Evolutionary conservation across 2,888 invertebrate species (phyloP), one percentile per base, ranked within the genome.

Genomic region (Drosophila setosimentum): DNA sequence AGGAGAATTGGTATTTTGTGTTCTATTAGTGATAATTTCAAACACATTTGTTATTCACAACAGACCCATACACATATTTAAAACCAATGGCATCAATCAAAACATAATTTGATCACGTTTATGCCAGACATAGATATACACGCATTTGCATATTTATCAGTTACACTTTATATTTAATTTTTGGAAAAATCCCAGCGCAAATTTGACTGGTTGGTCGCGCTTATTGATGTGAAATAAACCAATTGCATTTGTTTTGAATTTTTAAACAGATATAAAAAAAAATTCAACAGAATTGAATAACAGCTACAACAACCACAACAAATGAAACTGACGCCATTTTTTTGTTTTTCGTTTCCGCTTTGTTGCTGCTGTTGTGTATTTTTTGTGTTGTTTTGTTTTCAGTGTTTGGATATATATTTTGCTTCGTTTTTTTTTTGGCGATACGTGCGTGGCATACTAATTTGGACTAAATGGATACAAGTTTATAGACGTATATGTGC

Each of bases 161-260:
- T 57, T 75, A 71, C 37, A 42, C 64, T 64, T 35, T 67, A 58
- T 50, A 48, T 61, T 30, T 69, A 5, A 24, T 21, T 8, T 35
- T 35, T 32, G 55, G 33, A 10, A n/a, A 37, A 78, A 87, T 74
- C 73, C 71, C 85, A 83, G 73, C 79, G 69, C 73, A 78, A 83
- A 82, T 82, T 84, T 83, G 65, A 55, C 78, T 76, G 70, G 73
- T 66, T 86, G 80, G 54, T 77, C 70, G 82, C 63, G 80, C 73
- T 81, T 81, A 87, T 86, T 89, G 91, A 89, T 82, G 89, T 87
- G 91, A 87, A 90, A 91, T 91, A 90, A 91, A 90, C 88, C 91
- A 91, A 91, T 91, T 91, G 91, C 84, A 89, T 91, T 91, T 91
- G 91, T 82, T 91, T 91, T 91, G 91, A 91, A 91, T 91, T 91